Evolutionary conservation across 2,113 vertebrate genomes (phyloP).

Genomic region (Lycaon pictus): DNA sequence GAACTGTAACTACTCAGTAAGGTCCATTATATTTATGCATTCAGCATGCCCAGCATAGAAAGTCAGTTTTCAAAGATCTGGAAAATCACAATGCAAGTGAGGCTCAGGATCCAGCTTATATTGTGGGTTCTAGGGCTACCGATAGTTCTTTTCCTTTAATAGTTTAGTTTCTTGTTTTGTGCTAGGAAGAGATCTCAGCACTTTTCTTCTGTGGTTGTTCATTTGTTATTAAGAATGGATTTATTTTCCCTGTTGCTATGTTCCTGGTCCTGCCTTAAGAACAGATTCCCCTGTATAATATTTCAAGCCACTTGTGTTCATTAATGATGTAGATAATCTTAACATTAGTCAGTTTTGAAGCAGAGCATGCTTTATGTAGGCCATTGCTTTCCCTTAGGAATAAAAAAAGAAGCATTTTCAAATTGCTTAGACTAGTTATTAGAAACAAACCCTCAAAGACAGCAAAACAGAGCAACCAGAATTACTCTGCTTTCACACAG

Average conservation of each 20-base stretch:
- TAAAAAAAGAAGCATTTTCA: not conserved
- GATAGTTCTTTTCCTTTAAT: constrained; percentile 24
- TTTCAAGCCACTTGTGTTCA: constrained; percentile 11
- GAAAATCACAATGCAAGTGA: constrained; percentile 13
- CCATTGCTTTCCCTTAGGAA: not conserved
- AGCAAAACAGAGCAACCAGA: constrained; percentile 14
- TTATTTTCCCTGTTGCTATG: not conserved
- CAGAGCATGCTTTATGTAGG: not conserved
- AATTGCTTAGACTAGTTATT: constrained; percentile 29
- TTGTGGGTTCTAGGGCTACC: not conserved
- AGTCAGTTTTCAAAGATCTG: constrained; percentile 24
- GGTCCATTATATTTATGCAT: not conserved
- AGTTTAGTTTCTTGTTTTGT: constrained; percentile 26
- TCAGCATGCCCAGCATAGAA: not conserved
- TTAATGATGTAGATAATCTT: not conserved
- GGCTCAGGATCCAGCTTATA: not conserved
- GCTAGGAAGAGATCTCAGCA: not conserved
- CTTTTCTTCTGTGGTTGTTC: not conserved
- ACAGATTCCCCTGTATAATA: not conserved
- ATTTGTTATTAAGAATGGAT: constrained; percentile 18
- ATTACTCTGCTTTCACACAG: not conserved
- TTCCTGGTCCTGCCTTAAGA: not conserved
- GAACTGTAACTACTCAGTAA: not conserved
- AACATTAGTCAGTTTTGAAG: constrained; percentile 3
- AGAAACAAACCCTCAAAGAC: constrained; percentile 27